Base-by-base conservation (phyloP, 2,888 invertebrate species). In the Acanthosepion pharaonis region DNA sequence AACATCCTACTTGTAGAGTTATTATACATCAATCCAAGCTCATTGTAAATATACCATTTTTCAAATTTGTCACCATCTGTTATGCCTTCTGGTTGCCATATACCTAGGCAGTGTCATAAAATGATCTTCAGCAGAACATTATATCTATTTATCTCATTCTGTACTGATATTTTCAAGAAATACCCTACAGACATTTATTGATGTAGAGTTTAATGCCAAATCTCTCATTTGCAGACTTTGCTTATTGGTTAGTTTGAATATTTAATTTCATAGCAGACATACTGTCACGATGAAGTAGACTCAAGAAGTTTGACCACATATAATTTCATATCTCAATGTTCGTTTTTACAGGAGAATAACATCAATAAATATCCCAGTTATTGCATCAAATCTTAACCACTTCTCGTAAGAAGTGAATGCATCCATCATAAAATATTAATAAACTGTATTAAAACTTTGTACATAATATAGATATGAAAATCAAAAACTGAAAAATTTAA, bases 121-220 rank as follows among this genome's bases (percentile, higher is more conserved):
- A n/a, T 78, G n/a, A 78, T 78, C 78, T 78, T 78, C 78, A 15
- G 11, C 33, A 11, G n/a, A 78, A 78, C 78, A 78, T n/a, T 11
- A 78, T 15, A 78, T 33, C 78, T 33, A 78, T 78, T 78, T n/a
- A 15, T 78, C 78, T 78, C n/a, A 78, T 78, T 78, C 11, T 33
- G 15, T 78, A 78, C 15, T n/a, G n/a, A 78, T n/a, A 78, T 78
- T 78, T 78, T 78, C 78, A 15, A 78, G n/a, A n/a, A 78, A 78
- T 78, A 78, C 33, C 78, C 78, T 78, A n/a, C n/a, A 78, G 78
- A 78, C 78, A 78, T 78, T 78, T 78, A n/a, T 78, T n/a, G n/a
- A 78, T 78, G 3, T 11, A 78, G 78, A 78, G 33, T 5, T n/a
- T 78, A 78, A 18, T 78, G 18, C 15, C 25, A 23, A 59, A 23